Conservation (phyloP, 2,888 invertebrate species). For the Nymphalis urticae region DNA sequence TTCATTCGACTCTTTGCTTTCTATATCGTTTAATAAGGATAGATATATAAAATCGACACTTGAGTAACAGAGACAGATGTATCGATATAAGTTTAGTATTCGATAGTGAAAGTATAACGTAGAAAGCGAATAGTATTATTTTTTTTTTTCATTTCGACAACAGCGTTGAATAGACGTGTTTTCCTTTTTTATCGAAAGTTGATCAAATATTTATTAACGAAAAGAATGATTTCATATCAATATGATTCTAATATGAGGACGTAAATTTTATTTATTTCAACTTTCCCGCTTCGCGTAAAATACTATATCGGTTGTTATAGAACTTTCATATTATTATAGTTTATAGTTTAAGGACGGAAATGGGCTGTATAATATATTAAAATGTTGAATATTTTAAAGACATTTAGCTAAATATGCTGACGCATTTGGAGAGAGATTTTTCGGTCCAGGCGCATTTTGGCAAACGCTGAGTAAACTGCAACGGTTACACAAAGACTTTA, state of each 20-base stretch:
- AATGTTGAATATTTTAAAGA: no score
- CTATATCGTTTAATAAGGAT: constrained; percentile 8
- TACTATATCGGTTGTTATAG: no score
- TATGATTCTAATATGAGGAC: not conserved
- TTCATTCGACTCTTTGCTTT: constrained; percentile 6
- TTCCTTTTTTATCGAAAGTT: constrained; percentile 59
- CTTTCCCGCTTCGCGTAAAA: no score
- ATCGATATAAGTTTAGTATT: constrained; percentile 18
- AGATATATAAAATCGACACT: constrained; percentile 29
- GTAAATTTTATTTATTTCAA: no score
- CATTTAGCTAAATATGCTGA: no score
- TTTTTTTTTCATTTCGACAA: constrained; percentile 48
- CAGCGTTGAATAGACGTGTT: constrained; percentile 46
- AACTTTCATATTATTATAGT: no score
- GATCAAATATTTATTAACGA: constrained; percentile 27
- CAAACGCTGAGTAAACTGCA: no score
- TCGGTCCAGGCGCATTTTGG: no score
- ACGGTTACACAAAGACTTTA: no score
- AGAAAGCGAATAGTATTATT: constrained; percentile 43
- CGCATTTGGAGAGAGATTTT: no score
- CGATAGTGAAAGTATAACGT: constrained; percentile 44
- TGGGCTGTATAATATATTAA: no score
- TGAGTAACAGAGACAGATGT: constrained; percentile 32
- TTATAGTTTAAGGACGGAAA: no score
- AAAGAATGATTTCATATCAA: not conserved